Conservation (phyloP, 2,113 vertebrate genomes). For the Xerus inauris region DNA sequence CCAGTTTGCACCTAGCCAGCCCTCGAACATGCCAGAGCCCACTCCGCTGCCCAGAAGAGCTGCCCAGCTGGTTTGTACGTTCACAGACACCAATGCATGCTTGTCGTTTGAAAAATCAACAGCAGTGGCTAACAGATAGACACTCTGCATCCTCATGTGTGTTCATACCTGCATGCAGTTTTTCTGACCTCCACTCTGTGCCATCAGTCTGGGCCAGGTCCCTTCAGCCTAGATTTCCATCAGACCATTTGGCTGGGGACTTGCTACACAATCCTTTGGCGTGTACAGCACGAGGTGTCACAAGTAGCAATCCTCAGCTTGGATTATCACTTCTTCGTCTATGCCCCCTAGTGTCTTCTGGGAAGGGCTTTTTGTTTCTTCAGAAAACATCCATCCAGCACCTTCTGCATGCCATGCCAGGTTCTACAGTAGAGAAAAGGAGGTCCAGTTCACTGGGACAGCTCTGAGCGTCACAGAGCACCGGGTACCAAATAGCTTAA, state of each 20-base stretch:
- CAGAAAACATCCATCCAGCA: neutral
- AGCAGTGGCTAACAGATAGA: neutral
- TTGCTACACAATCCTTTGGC: neutral
- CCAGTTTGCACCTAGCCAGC: neutral
- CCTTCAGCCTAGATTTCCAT: neutral
- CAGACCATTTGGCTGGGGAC: neutral
- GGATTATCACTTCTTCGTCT: neutral
- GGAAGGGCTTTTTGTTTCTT: neutral
- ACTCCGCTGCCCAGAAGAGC: too few relatives aligned
- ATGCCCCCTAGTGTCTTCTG: neutral
- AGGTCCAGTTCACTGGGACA: neutral
- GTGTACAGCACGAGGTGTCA: rapidly evolving
- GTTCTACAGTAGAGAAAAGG: neutral
- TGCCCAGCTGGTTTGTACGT: neutral
- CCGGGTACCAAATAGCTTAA: neutral
- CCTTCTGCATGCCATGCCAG: rapidly evolving
- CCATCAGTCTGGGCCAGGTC: rapidly evolving
- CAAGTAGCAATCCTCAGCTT: rapidly evolving
- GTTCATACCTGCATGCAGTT: too few relatives aligned
- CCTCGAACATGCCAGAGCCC: too few relatives aligned
- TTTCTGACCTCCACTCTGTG: neutral
- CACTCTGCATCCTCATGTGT: rapidly evolving
- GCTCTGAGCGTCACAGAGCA: rapidly evolving
- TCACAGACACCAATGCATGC: neutral
- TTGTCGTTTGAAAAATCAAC: neutral